phyloP scores from a whole-genome alignment of 2,797 vertebrate genomes.

The Syngnathus rostellatus region DNA sequence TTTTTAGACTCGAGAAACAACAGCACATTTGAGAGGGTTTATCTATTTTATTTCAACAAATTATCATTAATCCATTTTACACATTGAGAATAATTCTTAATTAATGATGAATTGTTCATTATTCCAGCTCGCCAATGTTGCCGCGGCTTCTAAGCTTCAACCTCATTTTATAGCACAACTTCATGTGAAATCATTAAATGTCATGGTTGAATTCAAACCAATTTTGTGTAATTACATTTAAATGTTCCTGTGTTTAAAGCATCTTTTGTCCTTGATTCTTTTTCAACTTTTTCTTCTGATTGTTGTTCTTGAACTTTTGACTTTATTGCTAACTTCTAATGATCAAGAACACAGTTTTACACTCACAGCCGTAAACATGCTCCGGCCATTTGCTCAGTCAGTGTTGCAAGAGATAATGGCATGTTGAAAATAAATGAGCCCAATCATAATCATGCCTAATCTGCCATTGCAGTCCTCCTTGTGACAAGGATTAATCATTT shows the following conservation, averaged over 20 bases:
- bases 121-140: neutral
- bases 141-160: neutral
- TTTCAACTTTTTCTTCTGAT: neutral
- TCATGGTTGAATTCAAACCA: neutral
- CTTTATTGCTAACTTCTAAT: slow-evolving; percentile 29
- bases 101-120: neutral
- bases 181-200: slow-evolving; percentile 2
- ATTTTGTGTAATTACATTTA: slow-evolving; percentile 8
- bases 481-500: slow-evolving; percentile 67
- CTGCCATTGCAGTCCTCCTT: slow-evolving; percentile 64
- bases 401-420: slow-evolving; percentile 68
- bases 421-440: slow-evolving; percentile 71
- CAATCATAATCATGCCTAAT: slow-evolving; percentile 66
- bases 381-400: slow-evolving; percentile 57
- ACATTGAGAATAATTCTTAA: neutral
- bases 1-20: neutral
- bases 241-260: slow-evolving; percentile 4
- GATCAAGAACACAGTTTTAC: slow-evolving; percentile 28
- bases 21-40: neutral
- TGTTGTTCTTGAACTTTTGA: slow-evolving; percentile 1
- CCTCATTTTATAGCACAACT: neutral
- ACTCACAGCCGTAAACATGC: slow-evolving; percentile 37
- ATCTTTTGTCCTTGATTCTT: neutral
- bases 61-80: neutral
- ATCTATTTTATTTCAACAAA: neutral